Percentiles rank a stretch among this genome's conserved stretches.
Evolutionary conservation across 2,888 invertebrate genomes (phyloP).

Genomic region (Listrodromus nycthemerus): DNA sequence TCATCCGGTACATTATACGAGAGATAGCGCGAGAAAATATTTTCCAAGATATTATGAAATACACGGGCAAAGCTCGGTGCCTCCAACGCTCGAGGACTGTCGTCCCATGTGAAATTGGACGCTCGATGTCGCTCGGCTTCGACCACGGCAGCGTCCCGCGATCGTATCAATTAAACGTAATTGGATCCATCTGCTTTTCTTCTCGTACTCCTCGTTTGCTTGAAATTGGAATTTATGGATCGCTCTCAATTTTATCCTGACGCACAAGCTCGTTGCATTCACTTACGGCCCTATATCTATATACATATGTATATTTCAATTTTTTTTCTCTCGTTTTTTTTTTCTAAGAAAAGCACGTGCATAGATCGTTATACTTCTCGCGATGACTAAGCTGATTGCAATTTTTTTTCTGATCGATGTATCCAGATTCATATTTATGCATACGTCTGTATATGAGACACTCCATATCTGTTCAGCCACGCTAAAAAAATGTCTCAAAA

Average conservation of each 20-base stretch:
- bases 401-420: slow-evolving; percentile 1
- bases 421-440: too few relatives aligned
- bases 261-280: not conserved
- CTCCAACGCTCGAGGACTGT: not conserved
- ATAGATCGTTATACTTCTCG: slow-evolving; percentile 31
- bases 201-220: slow-evolving; percentile 65
- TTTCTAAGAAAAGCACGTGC: slow-evolving; percentile 20
- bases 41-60: slow-evolving; percentile 4
- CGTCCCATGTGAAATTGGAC: slow-evolving; percentile 57
- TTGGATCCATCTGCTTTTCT: slow-evolving; percentile 77
- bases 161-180: slow-evolving; percentile 77
- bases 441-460: too few relatives aligned
- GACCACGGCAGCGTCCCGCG: slow-evolving; percentile 26
- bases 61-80: not conserved
- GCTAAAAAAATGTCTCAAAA: too few relatives aligned
- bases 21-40: not conserved
- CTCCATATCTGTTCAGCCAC: too few relatives aligned
- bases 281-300: not conserved
- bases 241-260: slow-evolving; percentile 63
- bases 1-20: not conserved
- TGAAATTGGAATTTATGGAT: slow-evolving; percentile 78
- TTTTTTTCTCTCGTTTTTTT: not conserved
- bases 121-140: slow-evolving; percentile 31
- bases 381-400: not conserved
- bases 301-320: not conserved